These are phyloP conservation scores for Catocala fraxini DNA, from an alignment of 2,888 invertebrate species.

Conservation along the genomic window DNA sequence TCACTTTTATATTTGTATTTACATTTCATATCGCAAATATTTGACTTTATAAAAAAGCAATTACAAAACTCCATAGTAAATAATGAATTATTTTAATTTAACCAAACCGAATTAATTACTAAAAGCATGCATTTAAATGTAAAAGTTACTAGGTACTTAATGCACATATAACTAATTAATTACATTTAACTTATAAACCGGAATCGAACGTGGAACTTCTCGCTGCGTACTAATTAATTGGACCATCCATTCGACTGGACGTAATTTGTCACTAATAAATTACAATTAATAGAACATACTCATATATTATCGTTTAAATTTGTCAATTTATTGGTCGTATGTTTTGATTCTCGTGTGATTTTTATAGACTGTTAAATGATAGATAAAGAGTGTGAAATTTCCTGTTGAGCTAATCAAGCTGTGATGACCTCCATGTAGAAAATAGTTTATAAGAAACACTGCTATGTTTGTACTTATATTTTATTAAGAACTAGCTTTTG, in stretches of 20 bases:
- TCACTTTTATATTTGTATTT: too few species aligned
- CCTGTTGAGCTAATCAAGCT: background rate
- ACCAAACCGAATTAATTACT: background rate
- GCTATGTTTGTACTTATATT: too few species aligned
- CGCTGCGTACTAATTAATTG: constrained; percentile 35
- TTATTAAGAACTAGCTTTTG: too few species aligned
- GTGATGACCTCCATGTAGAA: too few species aligned
- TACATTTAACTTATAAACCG: constrained; percentile 19
- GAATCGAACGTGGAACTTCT: constrained; percentile 19
- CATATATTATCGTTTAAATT: background rate
- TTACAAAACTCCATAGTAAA: background rate
- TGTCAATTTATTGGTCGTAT: background rate
- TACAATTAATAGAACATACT: constrained; percentile 17
- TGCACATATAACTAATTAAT: constrained; percentile 11
- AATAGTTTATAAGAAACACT: too few species aligned
- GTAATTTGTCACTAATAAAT: constrained; percentile 39
- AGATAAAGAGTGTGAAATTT: background rate
- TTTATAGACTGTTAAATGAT: constrained; percentile 2
- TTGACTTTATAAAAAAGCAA: too few species aligned
- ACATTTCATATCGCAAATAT: too few species aligned
- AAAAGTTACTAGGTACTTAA: constrained; percentile 3
- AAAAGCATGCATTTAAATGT: background rate
- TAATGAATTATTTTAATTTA: background rate
- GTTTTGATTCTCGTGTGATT: constrained; percentile 1
- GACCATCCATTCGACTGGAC: constrained; percentile 20